Base-by-base conservation (phyloP, 35 echinoderm and acorn worm genomes). In the Strongylocentrotus purpuratus region DNA sequence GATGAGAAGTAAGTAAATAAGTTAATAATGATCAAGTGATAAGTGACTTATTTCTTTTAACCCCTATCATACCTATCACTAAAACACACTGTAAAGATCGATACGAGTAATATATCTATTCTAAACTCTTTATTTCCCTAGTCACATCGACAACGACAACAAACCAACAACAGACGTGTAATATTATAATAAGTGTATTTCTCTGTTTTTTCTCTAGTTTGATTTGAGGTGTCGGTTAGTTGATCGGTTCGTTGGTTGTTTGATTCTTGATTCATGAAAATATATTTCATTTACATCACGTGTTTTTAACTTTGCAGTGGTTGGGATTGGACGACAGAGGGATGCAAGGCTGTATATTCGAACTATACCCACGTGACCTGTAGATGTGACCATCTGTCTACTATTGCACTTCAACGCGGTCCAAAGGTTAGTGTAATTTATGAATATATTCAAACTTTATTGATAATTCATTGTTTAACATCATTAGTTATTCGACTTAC, bases 361-460 rank as follows among this genome's bases (percentile, higher is more conserved):
- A 93, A 93, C 91, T 93, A 48, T 33, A 93, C 91, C 11, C 91
- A 93, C 91, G 91, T 93, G 48, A 58, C 48, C 48, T 93, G 91
- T 46, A 93, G 91, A 46, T 93, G 91, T 32, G 91, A 93, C 14
- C 91, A 93, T 48, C 48, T 93, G 20, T 47, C 46, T 15, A n/a
- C 46, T 58, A 93, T 93, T 22, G 91, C 91, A 13, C 48, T 93
- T 14, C 91, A 93, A 58, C 91, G 91, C 31, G 91, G 45, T 4
- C 91, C 91, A 31, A 93, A 93, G 91, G 91, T 93, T 8, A 78
- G 35, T 3, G 3, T 41, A 3, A 41, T 41, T 41, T 41, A 41
- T 41, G 35, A 3, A 41, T 41, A 1, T 41, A 41, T 41, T 3
- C 35, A 41, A 41, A 41, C 3, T 1, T 41, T 1, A 41, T 3